Conservation (phyloP, 2,113 vertebrate species). For the Xenopus borealis region DNA sequence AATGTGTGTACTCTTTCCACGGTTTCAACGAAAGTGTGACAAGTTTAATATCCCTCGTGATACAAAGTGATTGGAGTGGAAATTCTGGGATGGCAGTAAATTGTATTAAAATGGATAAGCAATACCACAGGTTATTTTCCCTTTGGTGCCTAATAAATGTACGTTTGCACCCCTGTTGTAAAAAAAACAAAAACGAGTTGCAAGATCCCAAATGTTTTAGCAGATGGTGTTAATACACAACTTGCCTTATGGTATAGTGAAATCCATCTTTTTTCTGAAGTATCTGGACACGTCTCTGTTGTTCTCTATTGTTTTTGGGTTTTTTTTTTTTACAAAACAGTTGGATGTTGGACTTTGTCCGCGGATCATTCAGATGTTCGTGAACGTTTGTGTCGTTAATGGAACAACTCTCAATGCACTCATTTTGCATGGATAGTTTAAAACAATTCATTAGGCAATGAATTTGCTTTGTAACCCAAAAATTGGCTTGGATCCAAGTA, state of each 20-base stretch:
- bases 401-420: too few relatives aligned
- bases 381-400: too few relatives aligned
- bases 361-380: not conserved
- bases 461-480: too few relatives aligned
- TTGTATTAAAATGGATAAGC: conserved; percentile 39
- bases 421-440: too few relatives aligned
- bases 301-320: not conserved
- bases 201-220: conserved; percentile 33
- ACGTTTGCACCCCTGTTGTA: conserved; percentile 35
- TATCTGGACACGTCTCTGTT: conserved; percentile 6
- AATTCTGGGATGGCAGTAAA: conserved; percentile 38
- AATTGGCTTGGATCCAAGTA: too few relatives aligned
- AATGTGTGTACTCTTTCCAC: conserved; percentile 26
- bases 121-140: conserved; percentile 37
- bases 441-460: too few relatives aligned
- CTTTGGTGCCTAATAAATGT: conserved; percentile 44
- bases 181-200: conserved; percentile 8
- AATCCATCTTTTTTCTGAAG: not conserved
- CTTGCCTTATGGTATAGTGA: conserved; percentile 9
- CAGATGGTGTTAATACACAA: conserved; percentile 41
- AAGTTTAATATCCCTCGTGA: conserved; percentile 37
- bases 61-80: conserved; percentile 31
- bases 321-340: not conserved
- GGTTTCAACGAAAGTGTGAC: conserved; percentile 27
- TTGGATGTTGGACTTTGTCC: not conserved